Conservation (phyloP, 2,888 invertebrate species). For the Drosophila tanythrix region DNA sequence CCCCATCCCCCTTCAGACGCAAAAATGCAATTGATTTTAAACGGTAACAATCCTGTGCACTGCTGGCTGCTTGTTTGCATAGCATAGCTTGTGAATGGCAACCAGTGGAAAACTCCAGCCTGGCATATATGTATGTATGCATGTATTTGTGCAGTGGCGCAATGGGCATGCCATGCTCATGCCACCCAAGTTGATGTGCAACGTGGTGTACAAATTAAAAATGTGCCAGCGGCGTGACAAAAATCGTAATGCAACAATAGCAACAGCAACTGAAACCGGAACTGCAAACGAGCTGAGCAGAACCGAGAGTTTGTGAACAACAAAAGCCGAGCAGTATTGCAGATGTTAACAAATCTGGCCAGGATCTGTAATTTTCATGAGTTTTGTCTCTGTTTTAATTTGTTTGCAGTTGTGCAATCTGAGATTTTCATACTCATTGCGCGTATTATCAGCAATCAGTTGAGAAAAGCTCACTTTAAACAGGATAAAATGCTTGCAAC, state of each 20-base stretch:
- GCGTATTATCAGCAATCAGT: neutral
- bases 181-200: constrained; percentile 44
- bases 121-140: constrained; percentile 8
- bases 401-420: no score
- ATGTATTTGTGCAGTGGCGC: neutral
- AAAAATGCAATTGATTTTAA: constrained; percentile 72
- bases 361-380: neutral
- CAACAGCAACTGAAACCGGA: constrained; percentile 31
- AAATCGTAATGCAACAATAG: constrained; percentile 41
- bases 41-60: constrained; percentile 60
- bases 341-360: constrained; percentile 21
- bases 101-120: constrained; percentile 36
- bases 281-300: constrained; percentile 27
- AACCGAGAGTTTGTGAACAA: constrained; percentile 20
- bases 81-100: constrained; percentile 42
- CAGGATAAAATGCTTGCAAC: neutral
- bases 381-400: neutral
- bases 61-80: constrained; percentile 53
- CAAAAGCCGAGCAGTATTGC: constrained; percentile 1
- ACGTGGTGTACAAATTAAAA: constrained; percentile 75
- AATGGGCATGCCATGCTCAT: neutral
- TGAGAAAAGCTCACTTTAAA: neutral
- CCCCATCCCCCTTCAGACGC: neutral
- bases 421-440: no score
- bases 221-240: constrained; percentile 63